A percentile compares a stretch with the other conserved stretches of the same genome.
Conservation (phyloP, 2,797 vertebrate genomes). For the Hemitrygon akajei region DNA sequence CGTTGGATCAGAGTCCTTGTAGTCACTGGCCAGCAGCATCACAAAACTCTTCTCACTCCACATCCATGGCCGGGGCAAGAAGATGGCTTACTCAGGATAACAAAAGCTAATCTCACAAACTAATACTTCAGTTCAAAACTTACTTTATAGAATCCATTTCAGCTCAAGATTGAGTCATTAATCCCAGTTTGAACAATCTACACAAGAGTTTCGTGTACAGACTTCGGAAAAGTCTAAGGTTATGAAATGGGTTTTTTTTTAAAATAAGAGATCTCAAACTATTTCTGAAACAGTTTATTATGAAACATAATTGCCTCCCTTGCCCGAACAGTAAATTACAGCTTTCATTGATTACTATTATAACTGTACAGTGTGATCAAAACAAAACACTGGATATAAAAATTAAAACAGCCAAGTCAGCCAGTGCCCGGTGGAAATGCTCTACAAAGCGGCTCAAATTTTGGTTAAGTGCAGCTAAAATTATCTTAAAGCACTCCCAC, state of each 20-base stretch:
- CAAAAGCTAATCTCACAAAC: not conserved
- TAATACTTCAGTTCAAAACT: not conserved
- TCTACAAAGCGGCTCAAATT: not conserved
- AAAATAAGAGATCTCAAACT: not conserved
- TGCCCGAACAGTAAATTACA: not conserved
- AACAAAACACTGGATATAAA: not conserved
- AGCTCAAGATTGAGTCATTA: not conserved
- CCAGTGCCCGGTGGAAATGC: not conserved
- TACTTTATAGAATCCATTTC: not conserved
- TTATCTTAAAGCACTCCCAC: not conserved
- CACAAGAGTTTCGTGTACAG: too few species aligned
- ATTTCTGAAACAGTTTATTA: not conserved
- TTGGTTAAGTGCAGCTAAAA: not conserved
- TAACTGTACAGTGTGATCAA: not conserved
- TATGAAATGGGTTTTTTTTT: not conserved
- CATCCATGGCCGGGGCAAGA: not conserved
- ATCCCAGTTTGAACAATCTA: not conserved
- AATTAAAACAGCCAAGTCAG: not conserved
- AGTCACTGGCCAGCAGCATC: not conserved
- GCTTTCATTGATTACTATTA: not conserved
- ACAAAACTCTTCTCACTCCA: not conserved
- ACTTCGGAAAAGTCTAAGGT: not conserved
- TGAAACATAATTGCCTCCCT: not conserved
- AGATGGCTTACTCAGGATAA: not conserved
- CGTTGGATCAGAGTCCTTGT: not conserved